Conservation (phyloP, 2,113 vertebrate species). For the Anseranas semipalmata region DNA sequence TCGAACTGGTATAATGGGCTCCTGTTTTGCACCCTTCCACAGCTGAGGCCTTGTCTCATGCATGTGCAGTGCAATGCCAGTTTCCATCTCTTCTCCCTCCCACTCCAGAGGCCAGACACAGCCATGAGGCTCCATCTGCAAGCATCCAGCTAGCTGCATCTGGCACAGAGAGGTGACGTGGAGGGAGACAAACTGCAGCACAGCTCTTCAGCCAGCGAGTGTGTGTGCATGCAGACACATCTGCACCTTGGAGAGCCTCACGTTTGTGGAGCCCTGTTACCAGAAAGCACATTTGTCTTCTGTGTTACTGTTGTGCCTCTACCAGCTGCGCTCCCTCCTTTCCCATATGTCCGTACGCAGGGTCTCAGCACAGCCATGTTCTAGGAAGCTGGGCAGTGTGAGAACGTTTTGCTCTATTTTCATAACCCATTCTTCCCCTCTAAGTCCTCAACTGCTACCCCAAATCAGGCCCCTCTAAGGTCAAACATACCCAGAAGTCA, state of each 20-base stretch:
- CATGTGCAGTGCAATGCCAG: not conserved
- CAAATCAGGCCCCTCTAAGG: not conserved
- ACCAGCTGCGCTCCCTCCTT: not conserved
- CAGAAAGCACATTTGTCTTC: not conserved
- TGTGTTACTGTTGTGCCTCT: not conserved
- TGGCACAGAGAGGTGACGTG: not conserved
- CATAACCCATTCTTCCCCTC: not conserved
- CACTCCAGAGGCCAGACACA: not conserved
- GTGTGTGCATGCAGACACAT: not conserved
- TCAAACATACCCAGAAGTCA: not conserved
- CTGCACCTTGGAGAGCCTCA: not conserved
- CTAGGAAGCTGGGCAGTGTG: rapidly evolving
- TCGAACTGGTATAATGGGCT: not conserved
- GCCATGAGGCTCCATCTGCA: not conserved
- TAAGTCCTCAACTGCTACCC: not conserved
- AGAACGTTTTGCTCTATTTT: not conserved
- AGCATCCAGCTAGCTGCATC: not conserved
- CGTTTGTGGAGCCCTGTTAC: not conserved
- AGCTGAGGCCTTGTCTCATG: not conserved
- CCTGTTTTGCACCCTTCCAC: not conserved
- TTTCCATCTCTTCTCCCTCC: not conserved
- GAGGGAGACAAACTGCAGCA: not conserved
- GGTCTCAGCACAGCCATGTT: rapidly evolving
- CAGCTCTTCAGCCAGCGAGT: not conserved
- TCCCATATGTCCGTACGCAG: rapidly evolving